phyloP scores from a whole-genome alignment of 92 coral and sea anemone genomes.

The Umimayanthus kanabou region DNA sequence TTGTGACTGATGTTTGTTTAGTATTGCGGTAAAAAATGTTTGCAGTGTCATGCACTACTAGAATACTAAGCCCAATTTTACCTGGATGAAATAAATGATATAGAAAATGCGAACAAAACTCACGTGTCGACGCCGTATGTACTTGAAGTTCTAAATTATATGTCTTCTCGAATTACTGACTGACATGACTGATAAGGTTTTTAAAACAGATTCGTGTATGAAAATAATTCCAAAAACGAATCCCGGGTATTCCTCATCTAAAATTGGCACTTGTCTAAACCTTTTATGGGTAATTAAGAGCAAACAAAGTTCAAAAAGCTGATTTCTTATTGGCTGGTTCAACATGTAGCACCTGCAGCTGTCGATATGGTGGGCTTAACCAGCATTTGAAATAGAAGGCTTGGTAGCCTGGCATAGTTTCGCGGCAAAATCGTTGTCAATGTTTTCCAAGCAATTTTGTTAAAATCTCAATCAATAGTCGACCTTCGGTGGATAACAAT shows the following conservation, averaged over 20 bases:
- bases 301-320: background rate
- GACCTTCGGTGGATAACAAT: background rate
- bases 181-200: background rate
- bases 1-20: background rate
- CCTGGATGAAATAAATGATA: background rate
- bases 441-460: background rate
- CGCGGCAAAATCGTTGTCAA: background rate
- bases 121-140: background rate
- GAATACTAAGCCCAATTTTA: background rate
- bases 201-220: background rate
- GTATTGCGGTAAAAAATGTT: background rate
- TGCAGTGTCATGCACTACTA: background rate
- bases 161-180: background rate
- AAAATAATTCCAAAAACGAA: background rate
- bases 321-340: slow-evolving; percentile 5
- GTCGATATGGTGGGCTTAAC: background rate
- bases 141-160: background rate
- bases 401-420: slow-evolving; percentile 22
- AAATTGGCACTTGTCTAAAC: background rate
- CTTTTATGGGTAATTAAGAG: slow-evolving; percentile 8
- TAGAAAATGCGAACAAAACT: background rate
- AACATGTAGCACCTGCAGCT: slow-evolving; percentile 14
- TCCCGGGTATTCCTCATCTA: background rate
- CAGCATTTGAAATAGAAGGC: background rate
- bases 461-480: background rate